Conservation (phyloP, 2,113 vertebrate species). For the Ctenodactylus gundi region DNA sequence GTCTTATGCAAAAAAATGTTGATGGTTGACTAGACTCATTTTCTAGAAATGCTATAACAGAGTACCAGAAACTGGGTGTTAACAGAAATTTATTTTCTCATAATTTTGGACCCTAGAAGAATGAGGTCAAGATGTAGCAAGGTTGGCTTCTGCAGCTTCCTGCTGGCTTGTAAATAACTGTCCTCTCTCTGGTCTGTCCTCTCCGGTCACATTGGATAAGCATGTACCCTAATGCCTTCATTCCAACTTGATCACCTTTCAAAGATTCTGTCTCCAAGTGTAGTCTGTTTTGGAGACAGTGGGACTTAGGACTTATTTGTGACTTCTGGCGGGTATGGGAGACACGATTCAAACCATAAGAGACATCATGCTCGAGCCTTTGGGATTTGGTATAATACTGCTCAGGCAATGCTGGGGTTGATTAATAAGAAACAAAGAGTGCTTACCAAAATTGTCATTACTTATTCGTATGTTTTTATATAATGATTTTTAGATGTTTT, state of each 20-base stretch:
- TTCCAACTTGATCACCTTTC: neutral
- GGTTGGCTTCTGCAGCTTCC: neutral
- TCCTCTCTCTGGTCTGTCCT: neutral
- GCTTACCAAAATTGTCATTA: neutral
- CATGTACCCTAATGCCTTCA: neutral
- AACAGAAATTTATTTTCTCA: neutral
- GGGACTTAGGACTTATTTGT: neutral
- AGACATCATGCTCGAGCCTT: neutral
- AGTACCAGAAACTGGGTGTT: neutral
- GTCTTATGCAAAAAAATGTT: neutral
- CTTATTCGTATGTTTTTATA: neutral
- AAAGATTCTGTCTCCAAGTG: neutral
- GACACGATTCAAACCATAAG: neutral
- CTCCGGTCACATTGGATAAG: neutral
- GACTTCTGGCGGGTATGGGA: neutral
- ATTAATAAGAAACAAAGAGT: neutral
- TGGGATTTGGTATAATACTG: neutral
- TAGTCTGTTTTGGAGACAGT: neutral
- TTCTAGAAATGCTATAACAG: neutral
- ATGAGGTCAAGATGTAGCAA: neutral
- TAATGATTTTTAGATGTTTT: neutral
- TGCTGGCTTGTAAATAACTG: neutral
- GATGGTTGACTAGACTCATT: neutral
- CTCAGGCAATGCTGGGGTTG: neutral
- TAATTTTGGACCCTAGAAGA: neutral